Evolutionary conservation across 2,888 invertebrate species (phyloP).

Genomic region (Drosophila rubida): DNA sequence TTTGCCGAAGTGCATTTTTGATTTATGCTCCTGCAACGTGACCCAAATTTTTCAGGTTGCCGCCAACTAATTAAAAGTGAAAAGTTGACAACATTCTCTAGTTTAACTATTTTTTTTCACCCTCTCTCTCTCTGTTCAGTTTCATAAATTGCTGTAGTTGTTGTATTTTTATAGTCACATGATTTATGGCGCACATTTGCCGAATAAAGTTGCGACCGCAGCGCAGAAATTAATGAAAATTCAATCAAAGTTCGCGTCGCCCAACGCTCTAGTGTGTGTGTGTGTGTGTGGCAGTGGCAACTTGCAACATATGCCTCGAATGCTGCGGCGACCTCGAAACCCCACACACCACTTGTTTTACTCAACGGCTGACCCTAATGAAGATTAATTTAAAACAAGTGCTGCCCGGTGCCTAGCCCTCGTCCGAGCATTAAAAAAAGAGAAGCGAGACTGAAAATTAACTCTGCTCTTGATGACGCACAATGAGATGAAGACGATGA

Average conservation of each 20-base stretch:
- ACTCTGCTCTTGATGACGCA: slow-evolving; percentile 30
- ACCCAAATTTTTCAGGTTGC: slow-evolving; percentile 65
- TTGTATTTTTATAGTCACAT: slow-evolving; percentile 36
- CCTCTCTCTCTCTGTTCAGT: neutral
- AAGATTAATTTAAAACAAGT: slow-evolving; percentile 76
- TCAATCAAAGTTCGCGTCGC: slow-evolving; percentile 68
- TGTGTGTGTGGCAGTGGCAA: slow-evolving; percentile 19
- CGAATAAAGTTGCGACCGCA: slow-evolving; percentile 64
- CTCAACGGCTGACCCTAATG: slow-evolving; percentile 68
- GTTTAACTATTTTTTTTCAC: slow-evolving; percentile 41
- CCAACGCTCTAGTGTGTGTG: slow-evolving; percentile 22
- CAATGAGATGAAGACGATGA: slow-evolving; percentile 39
- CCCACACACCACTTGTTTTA: slow-evolving; percentile 36
- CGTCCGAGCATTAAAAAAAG: slow-evolving; percentile 22
- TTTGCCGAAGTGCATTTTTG: slow-evolving; percentile 70
- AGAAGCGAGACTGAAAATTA: slow-evolving; percentile 16
- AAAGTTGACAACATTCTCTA: slow-evolving; percentile 76
- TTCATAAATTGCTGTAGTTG: slow-evolving; percentile 23
- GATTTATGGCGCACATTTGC: slow-evolving; percentile 61
- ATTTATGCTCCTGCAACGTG: slow-evolving; percentile 64
- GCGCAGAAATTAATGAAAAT: slow-evolving; percentile 72
- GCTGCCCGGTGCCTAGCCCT: slow-evolving; percentile 28
- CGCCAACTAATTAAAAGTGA: slow-evolving; percentile 75
- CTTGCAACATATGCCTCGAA: slow-evolving; percentile 46
- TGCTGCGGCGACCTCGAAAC: slow-evolving; percentile 33